Conservation (phyloP, 2,797 vertebrate species). For the Lacerta viridis region DNA sequence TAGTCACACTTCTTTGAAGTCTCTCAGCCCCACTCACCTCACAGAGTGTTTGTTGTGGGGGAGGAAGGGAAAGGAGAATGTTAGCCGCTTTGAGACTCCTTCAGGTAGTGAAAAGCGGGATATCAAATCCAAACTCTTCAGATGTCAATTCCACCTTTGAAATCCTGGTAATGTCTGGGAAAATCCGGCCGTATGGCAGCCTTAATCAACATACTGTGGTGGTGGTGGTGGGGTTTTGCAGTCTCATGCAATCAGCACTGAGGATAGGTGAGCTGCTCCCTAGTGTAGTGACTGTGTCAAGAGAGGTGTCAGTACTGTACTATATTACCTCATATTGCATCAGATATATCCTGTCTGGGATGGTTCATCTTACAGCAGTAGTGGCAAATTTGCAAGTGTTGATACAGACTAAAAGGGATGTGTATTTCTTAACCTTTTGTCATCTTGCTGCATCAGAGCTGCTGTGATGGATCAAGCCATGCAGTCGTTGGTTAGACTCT, state of each 20-base stretch:
- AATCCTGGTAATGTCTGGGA: no score
- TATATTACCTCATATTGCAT: background rate
- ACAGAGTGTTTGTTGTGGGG: no score
- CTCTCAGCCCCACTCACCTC: no score
- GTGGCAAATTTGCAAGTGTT: background rate
- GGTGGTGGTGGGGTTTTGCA: no score
- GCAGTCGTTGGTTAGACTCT: slow-evolving; percentile 40
- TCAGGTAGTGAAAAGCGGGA: no score
- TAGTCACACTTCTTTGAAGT: no score
- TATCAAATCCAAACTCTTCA: no score
- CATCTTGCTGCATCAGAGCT: background rate
- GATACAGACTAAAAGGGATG: background rate
- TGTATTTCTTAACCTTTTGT: background rate
- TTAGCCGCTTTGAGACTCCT: no score
- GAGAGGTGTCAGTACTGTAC: background rate
- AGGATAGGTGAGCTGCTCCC: background rate
- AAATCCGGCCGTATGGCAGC: no score
- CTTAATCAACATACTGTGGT: no score
- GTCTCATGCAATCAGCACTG: background rate
- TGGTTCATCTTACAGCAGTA: background rate
- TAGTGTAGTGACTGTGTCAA: background rate
- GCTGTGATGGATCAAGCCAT: background rate
- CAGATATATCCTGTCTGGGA: background rate
- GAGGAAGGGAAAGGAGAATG: no score
- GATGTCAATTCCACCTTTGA: no score